These are phyloP conservation scores for Cataglyphis rosenhaueri DNA, from an alignment of 2,888 invertebrate species.

Conservation along the genomic window DNA sequence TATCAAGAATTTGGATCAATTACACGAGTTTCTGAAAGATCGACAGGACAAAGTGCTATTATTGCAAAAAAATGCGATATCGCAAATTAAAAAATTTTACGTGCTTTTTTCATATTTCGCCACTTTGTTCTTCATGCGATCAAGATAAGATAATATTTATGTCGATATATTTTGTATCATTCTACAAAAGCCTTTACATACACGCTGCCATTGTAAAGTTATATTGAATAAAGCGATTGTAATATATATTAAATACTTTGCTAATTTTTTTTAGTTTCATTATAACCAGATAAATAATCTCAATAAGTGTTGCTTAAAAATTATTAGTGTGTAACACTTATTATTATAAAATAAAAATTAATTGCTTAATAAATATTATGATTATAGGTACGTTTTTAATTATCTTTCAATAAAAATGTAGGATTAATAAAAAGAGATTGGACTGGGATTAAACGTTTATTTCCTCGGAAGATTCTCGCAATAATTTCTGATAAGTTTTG, in stretches of 20 bases:
- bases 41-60: neutral
- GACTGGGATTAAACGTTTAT: slow-evolving; percentile 25
- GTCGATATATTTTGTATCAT: slow-evolving; percentile 70
- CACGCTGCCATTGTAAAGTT: slow-evolving; percentile 61
- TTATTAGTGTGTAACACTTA: slow-evolving; percentile 2
- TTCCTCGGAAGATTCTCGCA: slow-evolving; percentile 26
- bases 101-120: slow-evolving; percentile 29
- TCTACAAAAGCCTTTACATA: slow-evolving; percentile 61
- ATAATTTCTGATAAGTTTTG: slow-evolving; percentile 3
- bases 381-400: neutral
- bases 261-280: neutral
- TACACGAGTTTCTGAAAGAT: neutral
- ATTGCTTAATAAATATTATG: neutral
- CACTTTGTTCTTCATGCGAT: slow-evolving; percentile 21
- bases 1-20: neutral
- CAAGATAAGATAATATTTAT: slow-evolving; percentile 62
- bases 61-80: neutral
- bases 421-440: slow-evolving; percentile 11
- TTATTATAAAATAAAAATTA: slow-evolving; percentile 6
- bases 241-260: slow-evolving; percentile 59
- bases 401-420: neutral
- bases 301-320: neutral
- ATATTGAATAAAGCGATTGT: slow-evolving; percentile 60
- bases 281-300: neutral
- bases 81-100: slow-evolving; percentile 18